These are phyloP conservation scores for Helicolenus hilgendorfi DNA, from an alignment of 2,797 vertebrate species.

Conservation along the genomic window DNA sequence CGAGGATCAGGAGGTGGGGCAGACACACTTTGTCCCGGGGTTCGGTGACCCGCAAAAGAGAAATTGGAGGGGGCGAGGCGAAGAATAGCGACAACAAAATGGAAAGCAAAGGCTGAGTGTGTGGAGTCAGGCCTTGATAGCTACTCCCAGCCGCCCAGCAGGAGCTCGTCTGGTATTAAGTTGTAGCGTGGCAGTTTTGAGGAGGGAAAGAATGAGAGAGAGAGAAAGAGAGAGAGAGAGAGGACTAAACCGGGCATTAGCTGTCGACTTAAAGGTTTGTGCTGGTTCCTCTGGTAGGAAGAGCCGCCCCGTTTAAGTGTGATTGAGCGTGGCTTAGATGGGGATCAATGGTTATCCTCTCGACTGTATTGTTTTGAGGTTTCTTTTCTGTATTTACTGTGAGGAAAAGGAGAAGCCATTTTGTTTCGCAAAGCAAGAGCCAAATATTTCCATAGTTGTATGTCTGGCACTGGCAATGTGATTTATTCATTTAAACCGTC, in stretches of 20 bases:
- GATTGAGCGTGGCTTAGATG: constrained; percentile 90
- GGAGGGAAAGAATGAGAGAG: constrained; percentile 51
- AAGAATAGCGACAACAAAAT: constrained; percentile 76
- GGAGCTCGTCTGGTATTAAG: constrained; percentile 83
- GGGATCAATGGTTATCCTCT: constrained; percentile 92
- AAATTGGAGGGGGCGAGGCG: constrained; percentile 49
- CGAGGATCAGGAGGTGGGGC: constrained; percentile 74
- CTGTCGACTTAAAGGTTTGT: constrained; percentile 90
- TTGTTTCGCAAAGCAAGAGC: constrained; percentile 81
- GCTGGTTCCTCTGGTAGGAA: constrained; percentile 87
- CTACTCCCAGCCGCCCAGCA: constrained; percentile 73
- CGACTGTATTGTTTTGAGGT: constrained; percentile 89
- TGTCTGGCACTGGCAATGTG: constrained; percentile 55
- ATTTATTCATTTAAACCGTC: constrained; percentile 68
- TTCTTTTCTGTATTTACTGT: constrained; percentile 85
- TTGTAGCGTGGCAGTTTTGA: constrained; percentile 78
- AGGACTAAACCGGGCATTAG: constrained; percentile 90
- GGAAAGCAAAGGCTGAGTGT: constrained; percentile 70
- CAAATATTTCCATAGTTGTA: constrained; percentile 83
- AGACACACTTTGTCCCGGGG: constrained; percentile 76
- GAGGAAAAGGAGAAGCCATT: constrained; percentile 79
- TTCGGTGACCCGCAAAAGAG: constrained; percentile 75
- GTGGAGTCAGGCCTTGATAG: constrained; percentile 69
- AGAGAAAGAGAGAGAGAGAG: constrained; percentile 59
- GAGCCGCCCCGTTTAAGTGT: constrained; percentile 89